Base-by-base conservation (phyloP, 1,140 invertebrate species). In the Dinoponera quadriceps region DNA sequence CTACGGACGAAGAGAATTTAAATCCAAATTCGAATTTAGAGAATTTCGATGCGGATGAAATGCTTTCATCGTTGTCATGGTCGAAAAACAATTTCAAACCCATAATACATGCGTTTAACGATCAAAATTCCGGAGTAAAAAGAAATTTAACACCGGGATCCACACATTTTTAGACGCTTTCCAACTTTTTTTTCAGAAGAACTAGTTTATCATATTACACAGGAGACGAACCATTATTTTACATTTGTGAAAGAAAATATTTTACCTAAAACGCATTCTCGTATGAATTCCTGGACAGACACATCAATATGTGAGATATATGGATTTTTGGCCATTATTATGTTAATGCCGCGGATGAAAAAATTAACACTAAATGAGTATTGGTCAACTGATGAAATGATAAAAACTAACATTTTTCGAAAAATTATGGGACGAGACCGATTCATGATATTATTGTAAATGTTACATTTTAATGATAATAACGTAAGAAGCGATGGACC, bases 391-490 rank as follows among this genome's bases (percentile, higher is more conserved):
- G 49, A 83, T 60, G 18, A 69, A 25, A n/a, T 75, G 22, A 4
- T 60, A 14, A 69, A 62, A 83, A 83, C 71, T 22, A 29, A 83
- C 20, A 51, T 49, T 51, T 75, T 62, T 54, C 18, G 14, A 14
- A 74, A 54, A 72, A 55, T 33, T 44, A 80, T 80, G 57, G 20
- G 11, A n/a, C 25, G 66, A 29, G 66, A 80, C 18, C 14, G 66
- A 65, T 84, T 72, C n/a, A 25, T 77, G 57, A 4, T 66, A 22
- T 75, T 83, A 51, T n/a, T 83, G 16, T 16, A 83, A 75, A 83
- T 60, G 81, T 44, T 83, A 7, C 72, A 75, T 20, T 83, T 75
- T n/a, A 59, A 44, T 27, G 82, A 83, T 68, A 68, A 83, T 33
- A 60, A 68, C 20, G 22, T 22, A 65, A 7, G 7, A 16, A 75